Evolutionary conservation across 2,797 vertebrate genomes (phyloP), one percentile per base, ranked within the genome.

Genomic region (Poecile montanus): DNA sequence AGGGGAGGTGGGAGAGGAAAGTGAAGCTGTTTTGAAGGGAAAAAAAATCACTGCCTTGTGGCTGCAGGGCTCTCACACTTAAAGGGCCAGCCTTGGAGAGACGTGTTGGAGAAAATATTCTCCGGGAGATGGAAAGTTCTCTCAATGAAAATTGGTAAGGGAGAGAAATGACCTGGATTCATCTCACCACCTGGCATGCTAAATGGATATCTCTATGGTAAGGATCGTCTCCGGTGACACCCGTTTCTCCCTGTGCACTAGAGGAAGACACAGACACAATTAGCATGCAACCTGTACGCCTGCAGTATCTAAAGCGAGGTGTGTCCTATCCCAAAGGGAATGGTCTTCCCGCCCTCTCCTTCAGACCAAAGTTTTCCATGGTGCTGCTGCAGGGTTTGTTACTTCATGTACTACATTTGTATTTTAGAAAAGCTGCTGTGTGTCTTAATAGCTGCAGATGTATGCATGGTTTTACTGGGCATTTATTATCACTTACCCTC

Each of bases 1-100:
- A 83, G 48, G 51, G n/a, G 82, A 88, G 57, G 63, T 86, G 74
- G 83, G 88, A 95, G 71, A 94, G 53, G 48, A 87, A 92, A 80
- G 36, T 22, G 30, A 74, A 83, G 47, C 18, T 80, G n/a, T 65
- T 80, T 71, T 77, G 54, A 93, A 83, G 16, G 29, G 21, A 29
- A 67, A 75, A 75, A 61, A 87, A 56, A 42, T 77, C 3, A 6
- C 23, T 75, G 60, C 22, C 13, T 85, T 29, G 32, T 76, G 65
- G 23, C 26, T 83, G 40, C 38, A 72, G 66, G 85, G 25, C 47
- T 74, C 61, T 67, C 1, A 3, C 10, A 11, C 32, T 71, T 51
- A 53, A 63, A 91, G 47, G 30, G 13, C 27, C 58, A 70, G 45
- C 7, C 30, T 53, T 36, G 60, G 61, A 65, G 47, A 34, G 14